Base-by-base conservation (phyloP, 2,113 vertebrate species). In the Electrona antarctica region DNA sequence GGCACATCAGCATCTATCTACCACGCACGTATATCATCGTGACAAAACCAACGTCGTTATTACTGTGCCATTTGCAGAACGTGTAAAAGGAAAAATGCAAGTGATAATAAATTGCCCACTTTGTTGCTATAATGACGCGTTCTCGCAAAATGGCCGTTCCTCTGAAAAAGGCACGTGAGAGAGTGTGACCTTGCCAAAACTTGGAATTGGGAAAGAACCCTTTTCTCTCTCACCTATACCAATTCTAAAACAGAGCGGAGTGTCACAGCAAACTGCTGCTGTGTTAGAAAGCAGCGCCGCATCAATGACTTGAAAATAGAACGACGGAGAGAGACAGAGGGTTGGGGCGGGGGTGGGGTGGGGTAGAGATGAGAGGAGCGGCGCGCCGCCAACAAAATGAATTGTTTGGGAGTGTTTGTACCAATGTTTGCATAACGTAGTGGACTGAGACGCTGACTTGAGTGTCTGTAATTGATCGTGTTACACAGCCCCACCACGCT, bases 401-500 rank as follows among this genome's bases (percentile, higher is more conserved):
- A 92, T 41, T 80, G 79, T 79, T 67, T 71, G 57, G 73, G 54
- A 58, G 67, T 71, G 81, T 70, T 84, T 72, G 71, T 55, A 70
- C 77, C 59, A 60, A 76, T 82, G 82, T 88, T 85, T 88, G 88
- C 80, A 78, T 85, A 83, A 81, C 69, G 61, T 81, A 74, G 55
- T 56, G 63, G 83, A 69, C 73, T 65, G 64, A 81, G 82, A 83
- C 67, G 64, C 78, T 57, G 64, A 81, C 77, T 76, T 76, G 84
- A 57, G 82, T 77, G 77, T 79, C 71, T 81, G 87, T 91, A 89
- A 91, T 89, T 90, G 89, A 90, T 92, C 88, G 81, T 67, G 74
- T 75, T 78, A 73, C 72, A 70, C 72, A 70, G 81, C 77, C 80
- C 82, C 77, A 61, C 71, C 71, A 45, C 71, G 71, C 76, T 80